Percentiles rank a stretch among this genome's conserved stretches.
Conservation (phyloP, 2,113 vertebrate genomes). For the Microcebus ravelobensis region DNA sequence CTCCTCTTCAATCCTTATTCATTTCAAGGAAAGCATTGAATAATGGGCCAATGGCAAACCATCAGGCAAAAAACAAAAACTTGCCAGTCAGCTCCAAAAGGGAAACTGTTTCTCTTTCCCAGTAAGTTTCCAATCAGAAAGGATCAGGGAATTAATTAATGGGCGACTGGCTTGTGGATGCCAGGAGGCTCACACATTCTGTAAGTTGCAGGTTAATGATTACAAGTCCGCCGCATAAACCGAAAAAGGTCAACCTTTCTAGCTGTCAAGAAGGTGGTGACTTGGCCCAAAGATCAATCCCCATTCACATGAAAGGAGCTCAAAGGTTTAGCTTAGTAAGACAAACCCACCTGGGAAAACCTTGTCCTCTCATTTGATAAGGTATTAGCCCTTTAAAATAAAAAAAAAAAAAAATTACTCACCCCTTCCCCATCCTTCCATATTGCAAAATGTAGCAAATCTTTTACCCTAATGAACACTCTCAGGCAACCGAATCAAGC, state of each 20-base stretch:
- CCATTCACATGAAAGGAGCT: slow-evolving; percentile 79
- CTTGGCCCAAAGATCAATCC: slow-evolving; percentile 80
- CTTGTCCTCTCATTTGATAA: slow-evolving; percentile 41
- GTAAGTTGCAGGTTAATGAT: slow-evolving; percentile 75
- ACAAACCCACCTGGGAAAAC: slow-evolving; percentile 69
- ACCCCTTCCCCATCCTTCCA: not conserved
- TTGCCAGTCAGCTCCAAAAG: slow-evolving; percentile 61
- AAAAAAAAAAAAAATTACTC: not conserved
- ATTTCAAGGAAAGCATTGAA: slow-evolving; percentile 73
- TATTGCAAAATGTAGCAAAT: not conserved
- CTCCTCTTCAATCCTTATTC: slow-evolving; percentile 61
- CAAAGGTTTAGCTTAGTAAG: not conserved
- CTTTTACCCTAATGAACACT: slow-evolving; percentile 62
- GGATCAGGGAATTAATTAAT: slow-evolving; percentile 51
- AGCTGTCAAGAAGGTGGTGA: slow-evolving; percentile 57
- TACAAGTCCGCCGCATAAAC: slow-evolving; percentile 67
- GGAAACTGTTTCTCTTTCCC: slow-evolving; percentile 54
- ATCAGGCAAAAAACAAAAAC: slow-evolving; percentile 4
- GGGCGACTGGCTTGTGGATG: not conserved
- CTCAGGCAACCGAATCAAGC: not conserved
- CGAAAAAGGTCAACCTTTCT: slow-evolving; percentile 63
- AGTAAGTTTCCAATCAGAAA: slow-evolving; percentile 68
- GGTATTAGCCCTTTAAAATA: not conserved
- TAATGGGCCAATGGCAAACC: slow-evolving; percentile 39
- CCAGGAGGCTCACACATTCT: slow-evolving; percentile 61